Evolutionary conservation across 2,113 vertebrate genomes (phyloP).

Genomic region (Pan troglodytes): NHGRI_mPanTro3-v2.1_pri NC_072408.2:99456001-99456500

Average conservation of each 20-base stretch:
- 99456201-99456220: background rate
- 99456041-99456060: slow-evolving; percentile 24
- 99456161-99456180: slow-evolving; percentile 35
- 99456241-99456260: background rate
- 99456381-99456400: slow-evolving; percentile 65
- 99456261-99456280: background rate
- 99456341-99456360: slow-evolving; percentile 71
- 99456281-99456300: background rate
- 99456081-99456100: background rate
- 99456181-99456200: background rate
- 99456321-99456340: slow-evolving; percentile 56
- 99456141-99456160: background rate
- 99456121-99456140: slow-evolving; percentile 5
- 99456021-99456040: slow-evolving; percentile 38
- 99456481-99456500: slow-evolving; percentile 59
- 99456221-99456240: background rate
- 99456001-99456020: background rate
- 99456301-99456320: background rate
- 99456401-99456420: slow-evolving; percentile 52
- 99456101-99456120: background rate
- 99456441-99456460: slow-evolving; percentile 50
- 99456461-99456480: slow-evolving; percentile 33
- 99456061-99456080: slow-evolving; percentile 28
- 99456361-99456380: slow-evolving; percentile 66
- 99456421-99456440: slow-evolving; percentile 62